A percentile compares a stretch with the other conserved stretches of the same genome.
phyloP scores from a whole-genome alignment of 2,797 vertebrate species.

The Poecilia picta region DNA sequence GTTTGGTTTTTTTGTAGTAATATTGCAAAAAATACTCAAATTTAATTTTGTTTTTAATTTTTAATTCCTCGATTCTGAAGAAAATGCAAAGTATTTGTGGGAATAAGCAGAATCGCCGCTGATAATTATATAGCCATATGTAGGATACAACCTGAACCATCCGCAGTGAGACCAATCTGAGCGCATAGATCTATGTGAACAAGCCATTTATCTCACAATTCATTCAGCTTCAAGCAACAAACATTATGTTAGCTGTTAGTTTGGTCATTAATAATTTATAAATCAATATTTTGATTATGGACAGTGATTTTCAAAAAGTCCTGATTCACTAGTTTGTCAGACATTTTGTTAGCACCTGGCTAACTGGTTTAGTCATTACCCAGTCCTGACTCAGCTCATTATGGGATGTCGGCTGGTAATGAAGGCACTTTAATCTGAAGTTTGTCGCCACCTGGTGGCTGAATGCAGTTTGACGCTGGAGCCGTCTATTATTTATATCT shows the following conservation, averaged over 20 bases:
- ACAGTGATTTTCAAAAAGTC: not conserved
- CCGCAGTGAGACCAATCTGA: not conserved
- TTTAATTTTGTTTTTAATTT: too few relatives aligned
- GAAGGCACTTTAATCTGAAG: not conserved
- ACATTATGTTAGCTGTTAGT: not conserved
- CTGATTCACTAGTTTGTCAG: not conserved
- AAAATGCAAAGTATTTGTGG: too few relatives aligned
- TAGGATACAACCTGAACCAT: too few relatives aligned
- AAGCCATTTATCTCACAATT: too few relatives aligned
- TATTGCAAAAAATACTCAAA: too few relatives aligned
- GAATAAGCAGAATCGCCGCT: too few relatives aligned
- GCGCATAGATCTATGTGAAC: too few relatives aligned
- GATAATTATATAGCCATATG: not conserved
- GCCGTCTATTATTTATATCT: not conserved
- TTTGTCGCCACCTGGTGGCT: conserved; percentile 66
- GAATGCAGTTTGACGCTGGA: not conserved
- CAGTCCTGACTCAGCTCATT: not conserved
- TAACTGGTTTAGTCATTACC: not conserved
- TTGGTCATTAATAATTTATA: not conserved
- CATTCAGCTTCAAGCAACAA: not conserved
- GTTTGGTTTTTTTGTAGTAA: too few relatives aligned
- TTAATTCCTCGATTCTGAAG: too few relatives aligned
- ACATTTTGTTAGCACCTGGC: not conserved
- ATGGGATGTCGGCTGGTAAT: not conserved
- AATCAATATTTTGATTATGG: not conserved